Conservation (phyloP, 2,888 invertebrate species). For the Xanthorhoe designata region DNA sequence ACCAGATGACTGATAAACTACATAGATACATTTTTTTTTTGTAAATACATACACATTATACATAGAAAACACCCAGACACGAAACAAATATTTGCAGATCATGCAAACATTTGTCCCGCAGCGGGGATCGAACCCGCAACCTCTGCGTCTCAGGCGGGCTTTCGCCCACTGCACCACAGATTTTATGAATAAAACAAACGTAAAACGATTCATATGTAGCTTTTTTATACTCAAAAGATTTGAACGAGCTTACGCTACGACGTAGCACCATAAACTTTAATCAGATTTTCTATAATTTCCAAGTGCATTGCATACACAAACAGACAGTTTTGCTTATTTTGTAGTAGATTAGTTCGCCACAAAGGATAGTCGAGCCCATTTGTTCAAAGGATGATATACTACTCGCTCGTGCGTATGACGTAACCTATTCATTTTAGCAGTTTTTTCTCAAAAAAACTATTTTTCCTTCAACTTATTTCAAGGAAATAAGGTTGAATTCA, state of each 20-base stretch:
- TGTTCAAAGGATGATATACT: constrained; percentile 82
- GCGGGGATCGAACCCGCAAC: too few species aligned
- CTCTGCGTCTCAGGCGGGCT: too few species aligned
- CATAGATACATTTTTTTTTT: too few species aligned
- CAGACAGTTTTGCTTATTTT: constrained; percentile 70
- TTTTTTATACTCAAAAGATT: constrained; percentile 10
- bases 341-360: constrained; percentile 77
- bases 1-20: too few species aligned
- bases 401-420: constrained; percentile 78
- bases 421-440: constrained; percentile 59
- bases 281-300: constrained; percentile 15
- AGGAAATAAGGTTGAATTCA: constrained; percentile 47
- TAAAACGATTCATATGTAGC: not conserved
- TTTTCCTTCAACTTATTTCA: constrained; percentile 38
- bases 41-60: too few species aligned
- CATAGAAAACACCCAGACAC: too few species aligned
- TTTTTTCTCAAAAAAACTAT: constrained; percentile 39
- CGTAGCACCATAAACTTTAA: constrained; percentile 7
- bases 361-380: constrained; percentile 73
- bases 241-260: constrained; percentile 14
- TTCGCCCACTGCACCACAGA: too few species aligned
- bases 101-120: too few species aligned
- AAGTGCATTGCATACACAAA: constrained; percentile 46
- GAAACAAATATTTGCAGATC: too few species aligned
- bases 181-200: too few species aligned